Conservation (phyloP, 37 sponge, comb jelly and placozoan species). For the Beroe forskalii region DNA sequence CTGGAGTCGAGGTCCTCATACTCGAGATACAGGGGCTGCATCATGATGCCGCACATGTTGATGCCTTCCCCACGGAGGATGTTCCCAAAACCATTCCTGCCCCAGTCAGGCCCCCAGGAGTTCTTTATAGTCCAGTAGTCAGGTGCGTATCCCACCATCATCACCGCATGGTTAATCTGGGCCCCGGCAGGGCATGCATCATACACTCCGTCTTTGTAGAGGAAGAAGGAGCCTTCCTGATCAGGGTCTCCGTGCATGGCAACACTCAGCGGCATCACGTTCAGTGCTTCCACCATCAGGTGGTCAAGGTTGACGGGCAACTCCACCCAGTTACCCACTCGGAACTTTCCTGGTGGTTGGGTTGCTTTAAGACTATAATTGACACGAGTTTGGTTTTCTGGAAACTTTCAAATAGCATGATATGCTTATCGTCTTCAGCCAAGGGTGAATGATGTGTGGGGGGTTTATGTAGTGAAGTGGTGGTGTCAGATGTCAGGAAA, state of each 20-base stretch:
- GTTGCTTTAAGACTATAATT: too few relatives aligned
- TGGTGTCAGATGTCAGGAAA: too few relatives aligned
- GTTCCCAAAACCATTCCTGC: slow-evolving; percentile 36
- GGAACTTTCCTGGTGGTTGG: too few relatives aligned
- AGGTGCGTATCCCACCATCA: slow-evolving; percentile 26
- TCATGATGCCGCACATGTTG: slow-evolving; percentile 47
- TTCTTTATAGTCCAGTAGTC: slow-evolving; percentile 47
- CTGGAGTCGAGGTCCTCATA: not conserved
- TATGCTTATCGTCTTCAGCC: too few relatives aligned
- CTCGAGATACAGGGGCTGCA: not conserved
- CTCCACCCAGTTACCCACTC: not conserved
- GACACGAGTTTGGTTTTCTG: too few relatives aligned
- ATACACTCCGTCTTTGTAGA: not conserved
- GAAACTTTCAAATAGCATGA: too few relatives aligned
- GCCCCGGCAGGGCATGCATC: not conserved
- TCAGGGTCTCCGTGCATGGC: not conserved
- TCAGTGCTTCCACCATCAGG: not conserved
- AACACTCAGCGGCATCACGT: slow-evolving; percentile 23
- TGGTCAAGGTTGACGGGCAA: slow-evolving; percentile 4
- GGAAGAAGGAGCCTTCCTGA: not conserved
- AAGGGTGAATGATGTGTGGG: too few relatives aligned
- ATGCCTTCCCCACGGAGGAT: not conserved
- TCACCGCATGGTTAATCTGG: not conserved
- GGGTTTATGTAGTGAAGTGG: too few relatives aligned
- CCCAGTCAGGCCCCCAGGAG: slow-evolving; percentile 59